phyloP scores from a whole-genome alignment of 2,797 vertebrate species.

The Capromys pilorides region DNA sequence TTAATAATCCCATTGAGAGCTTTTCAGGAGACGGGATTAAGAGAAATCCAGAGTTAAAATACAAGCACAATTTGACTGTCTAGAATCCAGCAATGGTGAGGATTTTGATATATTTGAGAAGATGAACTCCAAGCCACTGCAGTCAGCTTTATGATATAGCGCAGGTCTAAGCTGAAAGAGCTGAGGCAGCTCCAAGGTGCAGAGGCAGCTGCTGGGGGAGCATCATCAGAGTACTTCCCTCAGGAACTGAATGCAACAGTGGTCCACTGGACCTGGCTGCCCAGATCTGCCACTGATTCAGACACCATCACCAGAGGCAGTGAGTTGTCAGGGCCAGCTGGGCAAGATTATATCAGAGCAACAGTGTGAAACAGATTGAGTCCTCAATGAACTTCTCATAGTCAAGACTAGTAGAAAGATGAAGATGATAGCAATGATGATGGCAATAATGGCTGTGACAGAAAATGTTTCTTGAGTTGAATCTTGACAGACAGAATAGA shows the following conservation, averaged over 20 bases:
- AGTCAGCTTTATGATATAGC: not conserved
- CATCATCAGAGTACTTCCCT: constrained; percentile 33
- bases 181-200: not conserved
- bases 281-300: not conserved
- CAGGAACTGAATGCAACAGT: not conserved
- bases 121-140: not conserved
- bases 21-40: not conserved
- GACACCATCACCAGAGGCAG: not conserved
- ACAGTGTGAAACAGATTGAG: not conserved
- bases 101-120: not conserved
- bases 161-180: not conserved
- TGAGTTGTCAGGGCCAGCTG: not conserved
- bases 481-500: not conserved
- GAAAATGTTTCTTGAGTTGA: not conserved
- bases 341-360: not conserved
- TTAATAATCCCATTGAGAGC: not conserved
- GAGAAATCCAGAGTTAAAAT: not conserved
- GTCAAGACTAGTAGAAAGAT: not conserved
- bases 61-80: not conserved
- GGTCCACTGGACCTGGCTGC: not conserved
- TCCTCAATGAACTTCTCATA: not conserved
- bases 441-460: too few relatives aligned
- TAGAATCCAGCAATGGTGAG: not conserved
- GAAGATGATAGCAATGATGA: not conserved
- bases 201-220: not conserved